These are phyloP conservation scores for Cheilosia pagana DNA, from an alignment of 2,888 invertebrate species.

Conservation along the genomic window DNA sequence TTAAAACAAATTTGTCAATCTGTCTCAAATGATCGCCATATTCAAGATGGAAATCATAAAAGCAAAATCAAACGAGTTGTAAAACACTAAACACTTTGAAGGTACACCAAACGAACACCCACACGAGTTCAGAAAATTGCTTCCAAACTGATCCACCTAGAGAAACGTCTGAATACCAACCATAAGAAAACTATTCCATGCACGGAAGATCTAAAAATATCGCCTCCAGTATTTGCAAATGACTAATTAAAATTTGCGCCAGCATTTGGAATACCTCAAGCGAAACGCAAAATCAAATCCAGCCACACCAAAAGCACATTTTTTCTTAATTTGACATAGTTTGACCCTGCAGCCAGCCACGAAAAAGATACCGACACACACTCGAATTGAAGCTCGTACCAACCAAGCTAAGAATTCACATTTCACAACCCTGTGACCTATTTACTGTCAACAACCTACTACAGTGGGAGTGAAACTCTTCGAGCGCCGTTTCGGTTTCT, in stretches of 20 bases:
- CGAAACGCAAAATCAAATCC: background rate
- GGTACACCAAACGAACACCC: too few relatives aligned
- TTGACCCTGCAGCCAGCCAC: conserved; percentile 5
- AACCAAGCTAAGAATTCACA: conserved; percentile 17
- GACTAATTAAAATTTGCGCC: background rate
- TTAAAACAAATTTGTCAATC: too few relatives aligned
- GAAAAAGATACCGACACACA: background rate
- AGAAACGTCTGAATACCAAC: background rate
- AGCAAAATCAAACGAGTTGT: too few relatives aligned
- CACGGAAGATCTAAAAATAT: conserved; percentile 2
- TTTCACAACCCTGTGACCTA: conserved; percentile 57
- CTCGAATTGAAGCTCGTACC: background rate
- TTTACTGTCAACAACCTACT: conserved; percentile 1
- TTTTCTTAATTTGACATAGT: conserved; percentile 25
- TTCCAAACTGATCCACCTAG: too few relatives aligned
- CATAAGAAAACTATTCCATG: conserved; percentile 5
- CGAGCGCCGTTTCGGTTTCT: conserved; percentile 51
- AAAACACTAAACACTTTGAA: too few relatives aligned
- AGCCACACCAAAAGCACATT: background rate
- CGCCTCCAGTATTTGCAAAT: background rate
- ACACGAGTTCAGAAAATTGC: too few relatives aligned
- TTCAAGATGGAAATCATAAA: too few relatives aligned
- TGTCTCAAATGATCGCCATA: too few relatives aligned
- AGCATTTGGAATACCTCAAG: background rate
- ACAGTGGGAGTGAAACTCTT: conserved; percentile 33